Evolutionary conservation across 2,113 vertebrate genomes (phyloP), one percentile per base, ranked within the genome.

Genomic region (Hemiprocne comata): DNA sequence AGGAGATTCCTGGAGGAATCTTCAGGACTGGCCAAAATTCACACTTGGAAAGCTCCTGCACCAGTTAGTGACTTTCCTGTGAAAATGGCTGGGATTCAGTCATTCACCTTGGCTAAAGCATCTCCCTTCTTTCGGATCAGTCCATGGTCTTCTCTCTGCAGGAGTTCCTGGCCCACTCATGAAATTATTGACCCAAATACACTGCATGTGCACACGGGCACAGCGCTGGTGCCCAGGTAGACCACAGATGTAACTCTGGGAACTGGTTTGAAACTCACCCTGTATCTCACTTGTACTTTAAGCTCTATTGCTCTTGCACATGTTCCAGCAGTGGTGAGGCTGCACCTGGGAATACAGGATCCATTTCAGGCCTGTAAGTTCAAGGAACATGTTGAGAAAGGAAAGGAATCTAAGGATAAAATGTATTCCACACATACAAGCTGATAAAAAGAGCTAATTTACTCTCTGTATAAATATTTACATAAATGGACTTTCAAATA

Each of bases 281-380:
- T n/a, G 13, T 65, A 21, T 40, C n/a, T 28, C 13, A 10, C 23
- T 36, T 2, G 0, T n/a, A 26, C 46, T 0, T 0, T 29, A 13
- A 72, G 7, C 40, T 48, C 23, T 34, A 7, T 61, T 1, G 1
- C 53, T 55, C 19, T 66, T 50, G 40, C 26, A 58, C 13, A 4
- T 11, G 15, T 64, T 64, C 42, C 17, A 31, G 71, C 34, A 66
- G 53, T 38, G 34, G 11, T 23, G 26, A 54, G 64, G 34, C 51
- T 76, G 64, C 25, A 65, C 7, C 50, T 69, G 48, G 48, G 19
- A 54, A 20, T 13, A 15, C 62, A 53, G n/a, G 17, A 26, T 24
- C 33, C 17, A 8, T 57, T 67, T 69, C 53, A 77, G 29, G 34
- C 25, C 4, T 29, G 36, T 53, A 58, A 40, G 42, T 69, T 53